Evolutionary conservation across 2,888 invertebrate genomes (phyloP).

Genomic region (Euzophera pinguis): DNA sequence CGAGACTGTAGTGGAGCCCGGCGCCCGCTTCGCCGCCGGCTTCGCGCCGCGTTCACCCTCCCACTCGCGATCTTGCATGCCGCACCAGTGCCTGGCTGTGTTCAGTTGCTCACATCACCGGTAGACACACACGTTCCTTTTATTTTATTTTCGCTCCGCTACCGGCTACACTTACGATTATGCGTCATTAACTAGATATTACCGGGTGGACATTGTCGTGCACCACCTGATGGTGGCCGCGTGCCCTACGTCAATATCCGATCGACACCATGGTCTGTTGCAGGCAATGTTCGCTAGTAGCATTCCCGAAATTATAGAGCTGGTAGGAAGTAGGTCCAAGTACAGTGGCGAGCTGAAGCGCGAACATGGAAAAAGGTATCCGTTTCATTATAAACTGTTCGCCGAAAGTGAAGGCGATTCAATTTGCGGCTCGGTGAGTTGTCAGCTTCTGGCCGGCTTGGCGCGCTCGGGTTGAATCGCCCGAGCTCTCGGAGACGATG

Average conservation of each 20-base stretch:
- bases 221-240: slow-evolving; percentile 75
- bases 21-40: slow-evolving; percentile 35
- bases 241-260: slow-evolving; percentile 56
- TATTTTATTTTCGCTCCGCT: slow-evolving; percentile 73
- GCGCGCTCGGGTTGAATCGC: slow-evolving; percentile 59
- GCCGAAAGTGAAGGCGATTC: slow-evolving; percentile 71
- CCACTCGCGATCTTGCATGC: slow-evolving; percentile 71
- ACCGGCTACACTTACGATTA: slow-evolving; percentile 67
- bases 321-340: slow-evolving; percentile 99
- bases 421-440: slow-evolving; percentile 41
- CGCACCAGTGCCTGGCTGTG: slow-evolving; percentile 79
- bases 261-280: slow-evolving; percentile 83
- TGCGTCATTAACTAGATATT: slow-evolving; percentile 64
- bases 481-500: slow-evolving; percentile 62
- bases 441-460: slow-evolving; percentile 25
- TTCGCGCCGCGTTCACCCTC: slow-evolving; percentile 65
- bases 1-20: slow-evolving; percentile 35
- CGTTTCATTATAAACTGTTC: slow-evolving; percentile 68
- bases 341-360: slow-evolving; percentile 99
- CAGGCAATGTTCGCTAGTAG: slow-evolving; percentile 99
- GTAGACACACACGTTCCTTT: slow-evolving; percentile 76
- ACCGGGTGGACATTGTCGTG: slow-evolving; percentile 77
- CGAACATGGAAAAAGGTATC: slow-evolving; percentile 99
- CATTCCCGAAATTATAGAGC: slow-evolving; percentile 99
- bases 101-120: slow-evolving; percentile 79